Percentiles rank a stretch among this genome's conserved stretches.
phyloP scores from a whole-genome alignment of 2,113 vertebrate genomes.

The Xyliphius kryptos region DNA sequence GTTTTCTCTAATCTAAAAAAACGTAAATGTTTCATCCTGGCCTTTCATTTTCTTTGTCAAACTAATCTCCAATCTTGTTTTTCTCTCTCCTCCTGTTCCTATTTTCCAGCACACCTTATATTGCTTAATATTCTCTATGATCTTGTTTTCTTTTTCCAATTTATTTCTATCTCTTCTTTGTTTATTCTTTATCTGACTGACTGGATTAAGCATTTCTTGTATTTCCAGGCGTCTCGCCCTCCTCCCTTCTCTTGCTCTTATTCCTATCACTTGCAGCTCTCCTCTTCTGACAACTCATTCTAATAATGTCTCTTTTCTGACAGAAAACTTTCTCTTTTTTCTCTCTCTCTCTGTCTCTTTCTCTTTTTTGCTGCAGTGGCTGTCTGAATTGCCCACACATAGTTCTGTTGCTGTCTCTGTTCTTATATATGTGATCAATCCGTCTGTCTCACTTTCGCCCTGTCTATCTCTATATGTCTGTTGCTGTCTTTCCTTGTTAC shows the following conservation, averaged over 20 bases:
- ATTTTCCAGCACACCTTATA: conserved; percentile 53
- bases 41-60: conserved; percentile 51
- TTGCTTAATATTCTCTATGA: conserved; percentile 51
- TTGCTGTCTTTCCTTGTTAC: conserved; percentile 3
- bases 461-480: background rate
- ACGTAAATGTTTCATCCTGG: conserved; percentile 41
- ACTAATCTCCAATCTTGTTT: conserved; percentile 53
- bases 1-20: conserved; percentile 41
- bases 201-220: conserved; percentile 68
- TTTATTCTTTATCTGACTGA: conserved; percentile 64
- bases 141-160: conserved; percentile 53
- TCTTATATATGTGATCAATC: conserved; percentile 11
- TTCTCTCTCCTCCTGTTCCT: conserved; percentile 54
- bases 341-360: conserved; percentile 35
- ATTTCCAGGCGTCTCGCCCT: conserved; percentile 64
- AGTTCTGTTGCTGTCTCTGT: conserved; percentile 35
- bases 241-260: conserved; percentile 51
- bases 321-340: conserved; percentile 43
- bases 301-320: conserved; percentile 64
- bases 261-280: conserved; percentile 65
- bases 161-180: conserved; percentile 49
- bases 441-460: background rate
- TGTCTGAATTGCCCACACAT: conserved; percentile 37
- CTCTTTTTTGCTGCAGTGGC: conserved; percentile 30
- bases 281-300: conserved; percentile 58